These are phyloP conservation scores for Chrysopa pallens DNA, from an alignment of 1,140 invertebrate species.

Conservation along the genomic window DNA sequence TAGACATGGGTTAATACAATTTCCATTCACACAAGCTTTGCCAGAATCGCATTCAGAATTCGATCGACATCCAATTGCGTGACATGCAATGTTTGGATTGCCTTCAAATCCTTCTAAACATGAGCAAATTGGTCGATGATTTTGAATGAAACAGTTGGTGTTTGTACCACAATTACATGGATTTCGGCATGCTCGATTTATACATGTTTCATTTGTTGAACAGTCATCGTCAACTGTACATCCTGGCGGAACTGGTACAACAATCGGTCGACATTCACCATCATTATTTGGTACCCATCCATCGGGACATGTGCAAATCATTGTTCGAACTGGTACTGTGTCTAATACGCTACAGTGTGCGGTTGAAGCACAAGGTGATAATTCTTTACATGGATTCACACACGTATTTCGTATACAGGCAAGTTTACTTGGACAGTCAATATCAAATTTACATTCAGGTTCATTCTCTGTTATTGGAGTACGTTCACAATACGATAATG, in stretches of 20 bases:
- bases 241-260: slow-evolving; percentile 45
- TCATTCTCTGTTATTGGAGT: slow-evolving; percentile 25
- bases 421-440: slow-evolving; percentile 58
- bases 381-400: slow-evolving; percentile 53
- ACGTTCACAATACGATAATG: slow-evolving; percentile 53
- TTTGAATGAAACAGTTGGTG: slow-evolving; percentile 60
- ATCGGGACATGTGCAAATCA: slow-evolving; percentile 69
- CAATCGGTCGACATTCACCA: slow-evolving; percentile 53
- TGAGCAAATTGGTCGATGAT: slow-evolving; percentile 72
- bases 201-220: slow-evolving; percentile 53
- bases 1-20: slow-evolving; percentile 71
- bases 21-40: slow-evolving; percentile 64
- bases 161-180: slow-evolving; percentile 77
- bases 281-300: slow-evolving; percentile 60
- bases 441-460: slow-evolving; percentile 57
- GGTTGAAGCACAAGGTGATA: slow-evolving; percentile 50
- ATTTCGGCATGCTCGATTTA: slow-evolving; percentile 67
- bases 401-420: slow-evolving; percentile 67
- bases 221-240: slow-evolving; percentile 67
- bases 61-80: slow-evolving; percentile 54
- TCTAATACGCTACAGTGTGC: slow-evolving; percentile 61
- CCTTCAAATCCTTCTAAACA: slow-evolving; percentile 68
- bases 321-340: slow-evolving; percentile 61
- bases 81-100: slow-evolving; percentile 63
- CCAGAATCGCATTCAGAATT: slow-evolving; percentile 63